Base-by-base conservation (phyloP, 2,888 invertebrate genomes). In the Yponomeuta malinellus region DNA sequence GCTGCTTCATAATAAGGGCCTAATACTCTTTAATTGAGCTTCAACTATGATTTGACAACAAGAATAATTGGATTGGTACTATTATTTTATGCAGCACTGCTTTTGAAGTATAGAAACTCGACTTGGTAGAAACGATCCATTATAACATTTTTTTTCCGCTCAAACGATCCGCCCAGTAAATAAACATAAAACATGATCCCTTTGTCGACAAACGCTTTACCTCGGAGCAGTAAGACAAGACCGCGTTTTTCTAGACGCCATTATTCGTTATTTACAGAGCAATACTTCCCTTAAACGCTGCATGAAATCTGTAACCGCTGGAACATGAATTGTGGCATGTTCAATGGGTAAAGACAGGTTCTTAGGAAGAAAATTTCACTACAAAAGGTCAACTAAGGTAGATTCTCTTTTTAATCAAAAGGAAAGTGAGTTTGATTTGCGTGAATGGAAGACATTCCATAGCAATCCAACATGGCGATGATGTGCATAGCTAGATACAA, bases 261-360 rank as follows among this genome's bases (percentile, higher is more conserved):
- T 65, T 65, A 29, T 29, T 29, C 65, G 10, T 10, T 65, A 29
- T 31, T 65, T 65, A 65, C 65, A 33, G 65, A 29, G 33, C 65
- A 33, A 65, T 65, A 65, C 65, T 65, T 65, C 23, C 68, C 43
- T 43, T 68, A 68, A 52, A 68, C 48, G 68, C 29, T 68, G 31
- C 10, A 23, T 23, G 48, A 68, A 68, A 52, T n/a, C 52, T 12
- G 52, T 68, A 68, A 68, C 68, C 52, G 10, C 52, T 31, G 29
- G 29, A 52, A 52, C 31, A 52, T 29, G 52, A 52, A 68, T 68
- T 52, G 48, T 52, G n/a, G 68, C 68, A 52, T 68, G 52, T 69
- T 65, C 71, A 71, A 69, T 69, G 52, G 64, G 48, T 52, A 63
- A 52, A 48, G 31, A 59, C 65, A 70, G 70, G 70, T 69, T 67